Evolutionary conservation across 2,113 vertebrate genomes (phyloP).

Genomic region (Danionella cerebrum): DNA sequence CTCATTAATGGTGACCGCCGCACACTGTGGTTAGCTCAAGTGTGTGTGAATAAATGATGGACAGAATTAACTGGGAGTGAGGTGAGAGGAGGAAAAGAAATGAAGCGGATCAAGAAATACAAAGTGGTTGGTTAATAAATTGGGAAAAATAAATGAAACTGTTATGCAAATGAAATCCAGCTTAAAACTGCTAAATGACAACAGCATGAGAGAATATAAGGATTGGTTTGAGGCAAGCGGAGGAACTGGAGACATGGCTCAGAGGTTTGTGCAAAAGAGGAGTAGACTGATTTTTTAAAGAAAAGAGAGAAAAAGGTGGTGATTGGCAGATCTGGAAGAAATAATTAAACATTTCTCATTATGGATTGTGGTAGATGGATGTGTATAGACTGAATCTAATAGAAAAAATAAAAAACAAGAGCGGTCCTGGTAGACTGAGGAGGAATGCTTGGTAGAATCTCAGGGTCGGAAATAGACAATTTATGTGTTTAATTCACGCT

Average conservation of each 20-base stretch:
- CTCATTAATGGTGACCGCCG: not conserved
- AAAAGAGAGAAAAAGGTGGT: not conserved
- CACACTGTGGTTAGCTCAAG: not conserved
- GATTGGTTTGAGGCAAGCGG: not conserved
- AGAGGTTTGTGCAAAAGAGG: not conserved
- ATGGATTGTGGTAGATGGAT: not conserved
- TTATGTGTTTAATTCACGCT: too few relatives aligned
- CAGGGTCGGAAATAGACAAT: too few relatives aligned
- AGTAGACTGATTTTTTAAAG: not conserved
- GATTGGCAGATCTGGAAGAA: not conserved
- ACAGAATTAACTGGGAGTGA: not conserved
- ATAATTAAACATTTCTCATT: not conserved
- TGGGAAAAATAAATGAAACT: not conserved
- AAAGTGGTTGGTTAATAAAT: slow-evolving; percentile 6
- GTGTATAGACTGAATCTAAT: not conserved
- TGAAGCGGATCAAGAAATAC: not conserved
- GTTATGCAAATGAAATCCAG: too few relatives aligned
- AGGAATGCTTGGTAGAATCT: not conserved
- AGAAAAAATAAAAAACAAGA: not conserved
- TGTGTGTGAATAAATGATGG: not conserved
- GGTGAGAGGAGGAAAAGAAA: not conserved
- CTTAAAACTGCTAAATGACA: not conserved
- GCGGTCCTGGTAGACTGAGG: not conserved
- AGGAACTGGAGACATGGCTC: not conserved
- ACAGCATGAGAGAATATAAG: not conserved